phyloP scores from a whole-genome alignment of 2,113 vertebrate genomes.

The Anguilla japonica region DNA sequence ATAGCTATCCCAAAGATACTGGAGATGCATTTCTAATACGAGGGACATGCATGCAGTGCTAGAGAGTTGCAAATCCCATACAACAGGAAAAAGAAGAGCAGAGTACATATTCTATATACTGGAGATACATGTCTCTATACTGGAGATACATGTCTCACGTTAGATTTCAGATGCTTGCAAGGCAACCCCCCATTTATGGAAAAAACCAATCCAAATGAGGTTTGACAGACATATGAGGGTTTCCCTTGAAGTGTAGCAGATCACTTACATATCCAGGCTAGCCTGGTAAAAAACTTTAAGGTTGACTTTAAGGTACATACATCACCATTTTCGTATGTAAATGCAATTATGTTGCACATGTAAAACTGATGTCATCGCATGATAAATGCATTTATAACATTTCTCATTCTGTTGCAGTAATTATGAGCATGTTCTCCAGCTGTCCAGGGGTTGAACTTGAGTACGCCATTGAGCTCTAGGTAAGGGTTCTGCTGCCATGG shows the following conservation, averaged over 20 bases:
- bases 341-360: conserved; percentile 9
- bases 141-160: neutral
- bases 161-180: neutral
- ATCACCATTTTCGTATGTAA: conserved; percentile 2
- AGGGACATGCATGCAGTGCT: neutral
- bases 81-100: neutral
- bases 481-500: conserved; percentile 28
- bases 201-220: neutral
- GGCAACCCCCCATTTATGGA: neutral
- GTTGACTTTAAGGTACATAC: neutral
- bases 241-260: conserved; percentile 20
- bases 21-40: neutral
- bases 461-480: conserved; percentile 14
- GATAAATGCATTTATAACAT: neutral
- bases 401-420: neutral
- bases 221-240: neutral
- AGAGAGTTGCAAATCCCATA: neutral
- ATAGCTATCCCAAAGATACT: neutral
- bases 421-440: neutral
- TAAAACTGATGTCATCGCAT: neutral
- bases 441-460: neutral
- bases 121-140: neutral
- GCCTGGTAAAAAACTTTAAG: neutral
- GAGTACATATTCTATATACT: neutral
- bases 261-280: neutral